Evolutionary conservation across 2,113 vertebrate genomes (phyloP), one percentile per base, ranked within the genome.

Genomic region (Muntiacus muntjak): DNA sequence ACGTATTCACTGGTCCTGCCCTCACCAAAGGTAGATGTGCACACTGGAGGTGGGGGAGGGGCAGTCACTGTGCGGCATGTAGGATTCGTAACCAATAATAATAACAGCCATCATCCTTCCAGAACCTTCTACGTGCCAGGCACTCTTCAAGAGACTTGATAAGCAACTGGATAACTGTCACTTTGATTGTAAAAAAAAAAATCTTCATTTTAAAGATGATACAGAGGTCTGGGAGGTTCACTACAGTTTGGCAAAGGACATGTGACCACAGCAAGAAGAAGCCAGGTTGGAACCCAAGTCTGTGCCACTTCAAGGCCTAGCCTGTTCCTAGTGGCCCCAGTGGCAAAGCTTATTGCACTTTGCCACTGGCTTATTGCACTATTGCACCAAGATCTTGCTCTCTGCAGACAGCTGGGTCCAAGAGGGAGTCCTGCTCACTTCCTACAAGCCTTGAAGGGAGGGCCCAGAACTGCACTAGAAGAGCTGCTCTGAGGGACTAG

Each of bases 101-200:
- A 13, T 54, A 83, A 78, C 13, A 87, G 30, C 19, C 52, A 64
- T 36, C 45, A 33, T 58, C 26, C 2, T n/a, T 86, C 36, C 14
- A 52, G 12, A 3, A 95, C 7, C 40, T 52, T 28, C 50, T 58
- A 7, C 2, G 15, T 17, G 3, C 26, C 6, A 85, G 45, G 54
- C n/a, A 86, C 43, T 91, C 43, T 64, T 83, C 57, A 94, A 88
- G 52, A 45, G 89, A 84, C 30, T 67, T 67, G 25, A 83, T 36
- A 45, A 4, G 13, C 40, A 83, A 57, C 30, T 15, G 8, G 36
- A 85, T 88, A 52, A 58, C 21, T 78, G 40, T 45, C 30, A 78
- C 14, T 40, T n/a, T 74, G 52, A n/a, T 23, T 87, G 0, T 12
- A 47, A 50, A 64, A 82, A 87, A 1, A 78, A 84, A 87, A 17